Evolutionary conservation across 2,113 vertebrate species (phyloP).

Genomic region (Plectropomus leopardus): DNA sequence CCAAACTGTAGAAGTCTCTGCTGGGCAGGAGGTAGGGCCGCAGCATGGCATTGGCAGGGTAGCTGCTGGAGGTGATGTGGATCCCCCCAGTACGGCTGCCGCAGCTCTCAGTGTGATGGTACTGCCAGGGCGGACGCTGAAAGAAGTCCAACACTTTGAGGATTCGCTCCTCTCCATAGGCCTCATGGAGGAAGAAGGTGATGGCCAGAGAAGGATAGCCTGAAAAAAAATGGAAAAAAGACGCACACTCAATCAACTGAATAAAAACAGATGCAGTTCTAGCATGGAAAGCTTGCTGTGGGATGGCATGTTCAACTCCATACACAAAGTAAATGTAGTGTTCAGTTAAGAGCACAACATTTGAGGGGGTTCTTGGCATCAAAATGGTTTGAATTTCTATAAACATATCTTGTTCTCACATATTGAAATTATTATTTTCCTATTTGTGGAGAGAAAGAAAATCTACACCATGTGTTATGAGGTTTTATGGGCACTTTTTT

Average conservation of each 20-base stretch:
- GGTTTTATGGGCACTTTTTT: not conserved
- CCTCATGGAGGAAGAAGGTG: conserved; percentile 91
- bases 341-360: not conserved
- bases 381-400: not conserved
- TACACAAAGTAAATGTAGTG: not conserved
- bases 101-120: conserved; percentile 82
- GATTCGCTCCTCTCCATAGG: conserved; percentile 89
- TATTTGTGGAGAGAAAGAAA: not conserved
- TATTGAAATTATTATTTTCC: conserved; percentile 9
- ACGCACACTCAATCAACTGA: conserved; percentile 18
- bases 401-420: conserved; percentile 10
- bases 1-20: conserved; percentile 92
- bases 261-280: conserved; percentile 28
- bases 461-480: not conserved
- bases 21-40: conserved; percentile 76
- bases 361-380: not conserved
- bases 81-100: conserved; percentile 54
- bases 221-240: conserved; percentile 38
- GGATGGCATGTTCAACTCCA: conserved; percentile 11
- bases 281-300: not conserved
- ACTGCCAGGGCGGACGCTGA: conserved; percentile 90
- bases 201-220: conserved; percentile 91
- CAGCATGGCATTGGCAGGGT: conserved; percentile 46
- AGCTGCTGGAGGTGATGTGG: conserved; percentile 69
- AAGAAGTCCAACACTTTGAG: conserved; percentile 89